Base-by-base conservation (phyloP, 2,113 vertebrate genomes). In the Halichoeres trimaculatus region DNA sequence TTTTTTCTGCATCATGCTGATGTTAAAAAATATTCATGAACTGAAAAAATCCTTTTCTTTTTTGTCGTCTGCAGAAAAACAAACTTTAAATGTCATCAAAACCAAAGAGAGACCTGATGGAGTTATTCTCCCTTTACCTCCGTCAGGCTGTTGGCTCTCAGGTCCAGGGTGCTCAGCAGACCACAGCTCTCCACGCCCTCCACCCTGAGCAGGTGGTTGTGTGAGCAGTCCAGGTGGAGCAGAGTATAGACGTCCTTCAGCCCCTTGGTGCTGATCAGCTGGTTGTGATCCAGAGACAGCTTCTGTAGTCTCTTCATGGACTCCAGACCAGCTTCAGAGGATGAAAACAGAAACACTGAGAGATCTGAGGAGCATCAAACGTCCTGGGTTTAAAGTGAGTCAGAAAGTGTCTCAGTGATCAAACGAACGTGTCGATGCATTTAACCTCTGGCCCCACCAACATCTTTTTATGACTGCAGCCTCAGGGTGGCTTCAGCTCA, bases 231-330 rank as follows among this genome's bases (percentile, higher is more conserved):
- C 68, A 99, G 86, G 82, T 96, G 88, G 36, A 96, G 84, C 2
- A 99, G 89, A 9, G 94, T 94, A 64, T 90, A 94, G 2, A 83
- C 78, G 43, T 95, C 92, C 80, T 81, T 92, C 79, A 99, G 93
- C 4, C 96, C 96, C 93, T 88, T 95, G 5, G 95, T 96, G 80
- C 93, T 96, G 83, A 97, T 96, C 87, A 98, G 90, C 41, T 95
- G 95, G 93, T 99, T 99, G 79, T 98, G 96, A 83, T 95, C 93
- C 75, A 98, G n/a, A 53, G 86, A 89, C 83, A 99, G 83, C 43
- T 78, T 89, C 22, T 97, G 96, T 86, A 99, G 95, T 70, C 85
- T 94, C 90, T 87, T 95, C 83, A 95, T 24, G 48, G 94, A 93
- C 84, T 94, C 93, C 80, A 99, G 89, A 69, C 96, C 96, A 90